These are phyloP conservation scores for Proales similis DNA, from an alignment of 1,140 invertebrate species.

Conservation along the genomic window DNA sequence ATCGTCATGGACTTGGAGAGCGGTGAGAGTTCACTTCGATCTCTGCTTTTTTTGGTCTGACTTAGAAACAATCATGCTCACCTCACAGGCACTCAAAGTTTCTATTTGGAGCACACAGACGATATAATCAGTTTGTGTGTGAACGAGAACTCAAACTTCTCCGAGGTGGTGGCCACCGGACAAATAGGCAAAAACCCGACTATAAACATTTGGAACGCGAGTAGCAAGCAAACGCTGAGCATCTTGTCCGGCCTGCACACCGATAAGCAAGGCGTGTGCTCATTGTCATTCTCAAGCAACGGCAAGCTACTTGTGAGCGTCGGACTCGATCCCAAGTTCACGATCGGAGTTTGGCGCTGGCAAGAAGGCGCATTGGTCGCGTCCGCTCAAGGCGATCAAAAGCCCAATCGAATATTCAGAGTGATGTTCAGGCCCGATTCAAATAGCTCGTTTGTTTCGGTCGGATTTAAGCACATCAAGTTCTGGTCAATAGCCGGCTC, in stretches of 20 bases:
- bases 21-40: constrained; percentile 40
- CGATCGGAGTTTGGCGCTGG: constrained; percentile 52
- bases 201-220: constrained; percentile 52
- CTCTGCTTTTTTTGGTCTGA: not conserved
- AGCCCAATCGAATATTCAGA: constrained; percentile 49
- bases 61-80: constrained; percentile 18
- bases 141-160: constrained; percentile 51
- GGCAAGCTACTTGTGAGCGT: constrained; percentile 51
- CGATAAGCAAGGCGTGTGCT: constrained; percentile 45
- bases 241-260: constrained; percentile 45
- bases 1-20: constrained; percentile 49
- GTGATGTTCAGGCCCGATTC: constrained; percentile 53
- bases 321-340: constrained; percentile 48
- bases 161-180: constrained; percentile 49
- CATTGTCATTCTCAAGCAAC: constrained; percentile 51
- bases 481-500: constrained; percentile 53
- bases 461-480: constrained; percentile 54
- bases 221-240: constrained; percentile 48
- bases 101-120: constrained; percentile 53
- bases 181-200: constrained; percentile 48
- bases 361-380: constrained; percentile 46
- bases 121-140: constrained; percentile 53
- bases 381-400: constrained; percentile 39
- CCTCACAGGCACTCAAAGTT: constrained; percentile 49
- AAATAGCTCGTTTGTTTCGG: constrained; percentile 52